Conservation (phyloP, 2,888 invertebrate species). For the Prostheceraeus crozeri region DNA sequence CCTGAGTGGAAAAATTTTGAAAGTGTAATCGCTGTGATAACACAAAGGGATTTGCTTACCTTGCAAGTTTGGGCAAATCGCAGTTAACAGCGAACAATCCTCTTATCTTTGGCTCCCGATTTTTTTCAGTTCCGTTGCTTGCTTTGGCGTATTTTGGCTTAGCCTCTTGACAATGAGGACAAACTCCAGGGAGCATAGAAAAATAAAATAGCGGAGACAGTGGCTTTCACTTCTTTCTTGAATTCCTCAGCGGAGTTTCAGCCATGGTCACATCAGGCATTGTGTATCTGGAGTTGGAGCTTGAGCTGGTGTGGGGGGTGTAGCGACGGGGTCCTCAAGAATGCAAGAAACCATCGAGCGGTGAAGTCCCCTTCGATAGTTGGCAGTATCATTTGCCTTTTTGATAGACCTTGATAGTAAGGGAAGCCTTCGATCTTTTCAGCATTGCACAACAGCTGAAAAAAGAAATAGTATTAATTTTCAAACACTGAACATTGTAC, state of each 20-base stretch:
- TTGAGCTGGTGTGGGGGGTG: neutral
- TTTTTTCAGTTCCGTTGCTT: constrained; percentile 10
- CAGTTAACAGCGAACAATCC: constrained; percentile 33
- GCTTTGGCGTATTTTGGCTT: constrained; percentile 33
- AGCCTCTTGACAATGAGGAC: constrained; percentile 35
- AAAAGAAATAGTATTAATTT: too few relatives aligned
- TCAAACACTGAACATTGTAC: too few relatives aligned
- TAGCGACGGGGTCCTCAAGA: neutral
- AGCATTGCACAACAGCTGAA: too few relatives aligned
- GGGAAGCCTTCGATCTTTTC: constrained; percentile 33
- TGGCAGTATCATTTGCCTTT: too few relatives aligned
- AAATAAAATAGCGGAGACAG: constrained; percentile 30
- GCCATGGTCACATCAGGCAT: constrained; percentile 23
- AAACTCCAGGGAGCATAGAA: constrained; percentile 38
- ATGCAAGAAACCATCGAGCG: too few relatives aligned
- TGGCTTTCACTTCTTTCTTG: neutral
- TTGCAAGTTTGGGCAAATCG: constrained; percentile 6
- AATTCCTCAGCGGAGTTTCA: constrained; percentile 27
- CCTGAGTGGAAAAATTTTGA: too few relatives aligned
- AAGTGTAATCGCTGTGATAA: too few relatives aligned
- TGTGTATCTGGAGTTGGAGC: constrained; percentile 16
- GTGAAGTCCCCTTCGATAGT: too few relatives aligned
- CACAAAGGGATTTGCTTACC: too few relatives aligned
- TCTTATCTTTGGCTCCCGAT: constrained; percentile 6
- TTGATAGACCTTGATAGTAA: constrained; percentile 10